phyloP scores from a whole-genome alignment of 2,888 invertebrate species.

The Mythimna ferrago region DNA sequence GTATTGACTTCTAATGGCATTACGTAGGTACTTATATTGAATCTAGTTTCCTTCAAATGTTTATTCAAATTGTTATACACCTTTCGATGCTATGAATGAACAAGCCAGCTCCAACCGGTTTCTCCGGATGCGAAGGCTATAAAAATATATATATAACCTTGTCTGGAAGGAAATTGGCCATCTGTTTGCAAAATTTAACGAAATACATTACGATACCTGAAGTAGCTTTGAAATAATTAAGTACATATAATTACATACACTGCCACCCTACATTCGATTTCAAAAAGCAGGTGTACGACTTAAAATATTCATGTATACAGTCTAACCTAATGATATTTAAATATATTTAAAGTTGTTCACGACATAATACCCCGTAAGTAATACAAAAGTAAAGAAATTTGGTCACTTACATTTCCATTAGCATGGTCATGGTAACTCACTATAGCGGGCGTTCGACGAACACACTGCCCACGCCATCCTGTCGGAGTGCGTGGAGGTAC shows the following conservation, averaged over 20 bases:
- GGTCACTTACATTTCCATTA: conserved; percentile 53
- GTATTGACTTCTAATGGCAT: conserved; percentile 41
- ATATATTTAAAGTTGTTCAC: conserved; percentile 29
- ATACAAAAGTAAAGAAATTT: conserved; percentile 35
- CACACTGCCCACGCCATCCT: conserved; percentile 62
- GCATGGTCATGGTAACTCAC: conserved; percentile 44
- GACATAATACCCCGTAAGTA: conserved; percentile 17
- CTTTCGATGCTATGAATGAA: conserved; percentile 60
- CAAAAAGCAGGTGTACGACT: conserved; percentile 14
- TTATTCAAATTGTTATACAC: conserved; percentile 49
- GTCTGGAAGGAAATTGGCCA: conserved; percentile 59
- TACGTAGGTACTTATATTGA: conserved; percentile 19
- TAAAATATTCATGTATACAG: conserved; percentile 26
- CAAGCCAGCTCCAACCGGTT: conserved; percentile 57
- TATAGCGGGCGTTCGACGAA: conserved; percentile 39
- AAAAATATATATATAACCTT: conserved; percentile 55
- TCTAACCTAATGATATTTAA: conserved; percentile 27
- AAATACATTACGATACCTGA: conserved; percentile 26
- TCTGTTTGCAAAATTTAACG: conserved; percentile 45
- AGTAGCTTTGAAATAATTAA: conserved; percentile 15
- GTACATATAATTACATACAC: conserved; percentile 10
- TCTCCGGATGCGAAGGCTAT: conserved; percentile 58
- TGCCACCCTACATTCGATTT: background rate
- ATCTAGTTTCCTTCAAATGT: conserved; percentile 45
- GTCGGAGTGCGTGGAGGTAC: conserved; percentile 34